Base-by-base conservation (phyloP, 2,113 vertebrate species). In the Pogona vitticeps region DNA sequence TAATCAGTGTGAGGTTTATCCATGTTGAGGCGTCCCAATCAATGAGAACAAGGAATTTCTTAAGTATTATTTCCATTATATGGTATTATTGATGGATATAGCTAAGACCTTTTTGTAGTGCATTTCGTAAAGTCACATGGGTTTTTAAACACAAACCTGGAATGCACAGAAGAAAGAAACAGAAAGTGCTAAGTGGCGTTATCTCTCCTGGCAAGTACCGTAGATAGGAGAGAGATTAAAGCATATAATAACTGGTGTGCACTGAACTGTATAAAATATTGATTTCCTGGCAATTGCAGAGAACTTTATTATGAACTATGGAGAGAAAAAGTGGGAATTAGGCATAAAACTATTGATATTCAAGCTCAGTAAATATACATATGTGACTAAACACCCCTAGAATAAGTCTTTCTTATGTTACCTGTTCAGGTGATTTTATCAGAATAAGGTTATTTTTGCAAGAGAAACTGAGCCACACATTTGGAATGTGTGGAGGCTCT, bases 181-280 rank as follows among this genome's bases (percentile, higher is more conserved):
- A 20, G 2, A 85, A 90, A 42, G 1, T 6, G 72, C 10, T 58
- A 6, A 63, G 5, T 0, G 75, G 46, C 67, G 36, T 84, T 75
- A 2, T 76, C 31, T 86, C 6, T 82, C 42, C n/a, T 40, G 84
- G 6, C 14, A 89, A 88, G 31, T 23, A 7, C 36, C 23, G n/a
- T 86, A 65, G n/a, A 76, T 70, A 82, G 14, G 90, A 63, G 2
- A 2, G 10, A 82, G 80, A 89, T 87, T 86, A 89, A 91, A 89
- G 20, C 23, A 89, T 33, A 42, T 87, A 80, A 40, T 80, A 76
- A 86, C 1, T 79, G 58, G 82, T 86, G 40, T 46, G 86, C 31
- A 90, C 7, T 20, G 7, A 92, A 90, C 70, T 82, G 15, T 67
- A 67, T 77, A 89, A 88, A 90, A 71, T 88, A 87, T 8, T 92